These are phyloP conservation scores for Leptarthrus brevirostris DNA, from an alignment of 2,888 invertebrate species.

Conservation along the genomic window DNA sequence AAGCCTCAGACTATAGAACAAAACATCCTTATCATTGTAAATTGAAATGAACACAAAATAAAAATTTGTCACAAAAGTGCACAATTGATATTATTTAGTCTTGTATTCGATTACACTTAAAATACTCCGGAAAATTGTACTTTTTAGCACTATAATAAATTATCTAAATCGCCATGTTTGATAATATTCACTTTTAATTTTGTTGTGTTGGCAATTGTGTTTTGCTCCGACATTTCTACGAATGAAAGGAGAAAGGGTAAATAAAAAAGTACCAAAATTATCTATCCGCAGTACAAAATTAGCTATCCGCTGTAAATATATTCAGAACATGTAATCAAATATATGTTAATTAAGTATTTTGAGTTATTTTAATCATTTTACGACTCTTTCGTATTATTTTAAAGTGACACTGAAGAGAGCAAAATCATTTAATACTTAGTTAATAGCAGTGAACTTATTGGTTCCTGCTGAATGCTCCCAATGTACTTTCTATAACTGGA, in stretches of 20 bases:
- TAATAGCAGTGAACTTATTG: no score
- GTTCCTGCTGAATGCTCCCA: no score
- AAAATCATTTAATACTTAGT: no score
- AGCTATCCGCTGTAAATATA: no score
- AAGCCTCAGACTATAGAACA: background rate
- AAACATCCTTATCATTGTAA: constrained; percentile 25
- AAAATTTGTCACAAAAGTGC: background rate
- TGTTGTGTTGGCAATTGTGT: constrained; percentile 34
- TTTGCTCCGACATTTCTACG: constrained; percentile 24
- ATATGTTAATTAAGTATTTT: no score
- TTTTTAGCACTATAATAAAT: constrained; percentile 6
- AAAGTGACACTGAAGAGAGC: no score
- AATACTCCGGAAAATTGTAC: constrained; percentile 9
- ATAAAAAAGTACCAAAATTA: no score
- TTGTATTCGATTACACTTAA: background rate
- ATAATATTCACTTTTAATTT: constrained; percentile 42
- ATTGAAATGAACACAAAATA: constrained; percentile 27
- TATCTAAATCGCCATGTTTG: constrained; percentile 46
- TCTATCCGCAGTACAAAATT: no score
- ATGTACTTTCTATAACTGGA: no score
- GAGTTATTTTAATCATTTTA: no score
- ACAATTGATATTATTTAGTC: background rate
- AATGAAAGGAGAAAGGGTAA: background rate
- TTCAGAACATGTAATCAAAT: no score
- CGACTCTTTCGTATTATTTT: no score